phyloP scores from a whole-genome alignment of 2,113 vertebrate genomes.

The Aphyosemion australe region DNA sequence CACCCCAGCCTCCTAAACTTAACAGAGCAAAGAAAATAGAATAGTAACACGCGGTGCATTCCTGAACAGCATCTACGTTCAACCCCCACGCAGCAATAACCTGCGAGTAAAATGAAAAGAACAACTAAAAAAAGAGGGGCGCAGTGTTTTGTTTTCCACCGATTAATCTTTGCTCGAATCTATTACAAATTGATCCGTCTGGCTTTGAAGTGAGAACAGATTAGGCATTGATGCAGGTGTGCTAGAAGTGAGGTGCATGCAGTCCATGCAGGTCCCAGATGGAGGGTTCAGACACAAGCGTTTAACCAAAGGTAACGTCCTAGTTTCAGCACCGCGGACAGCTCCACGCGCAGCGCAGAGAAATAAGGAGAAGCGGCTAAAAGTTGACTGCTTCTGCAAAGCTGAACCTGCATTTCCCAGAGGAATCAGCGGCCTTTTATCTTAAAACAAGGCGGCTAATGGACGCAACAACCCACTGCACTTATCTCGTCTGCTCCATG shows the following conservation, averaged over 20 bases:
- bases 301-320: constrained; percentile 5
- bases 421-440: constrained; percentile 51
- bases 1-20: not conserved
- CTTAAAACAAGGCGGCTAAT: constrained; percentile 61
- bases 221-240: constrained; percentile 30
- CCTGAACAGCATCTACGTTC: too few species aligned
- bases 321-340: constrained; percentile 43
- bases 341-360: not conserved
- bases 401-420: constrained; percentile 26
- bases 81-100: too few species aligned
- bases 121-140: constrained; percentile 9
- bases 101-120: not conserved
- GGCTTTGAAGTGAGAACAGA: constrained; percentile 37
- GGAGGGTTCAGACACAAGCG: not conserved
- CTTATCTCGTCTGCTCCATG: constrained; percentile 53
- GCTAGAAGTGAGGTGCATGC: constrained; percentile 2
- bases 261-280: constrained; percentile 1
- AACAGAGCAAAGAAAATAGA: too few species aligned
- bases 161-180: constrained; percentile 42
- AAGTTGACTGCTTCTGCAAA: constrained; percentile 28
- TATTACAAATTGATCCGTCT: constrained; percentile 47
- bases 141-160: constrained; percentile 24
- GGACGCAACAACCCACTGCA: constrained; percentile 53
- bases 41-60: too few species aligned
- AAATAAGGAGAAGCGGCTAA: not conserved